phyloP scores from a whole-genome alignment of 2,113 vertebrate species.

The Eublepharis macularius region DNA sequence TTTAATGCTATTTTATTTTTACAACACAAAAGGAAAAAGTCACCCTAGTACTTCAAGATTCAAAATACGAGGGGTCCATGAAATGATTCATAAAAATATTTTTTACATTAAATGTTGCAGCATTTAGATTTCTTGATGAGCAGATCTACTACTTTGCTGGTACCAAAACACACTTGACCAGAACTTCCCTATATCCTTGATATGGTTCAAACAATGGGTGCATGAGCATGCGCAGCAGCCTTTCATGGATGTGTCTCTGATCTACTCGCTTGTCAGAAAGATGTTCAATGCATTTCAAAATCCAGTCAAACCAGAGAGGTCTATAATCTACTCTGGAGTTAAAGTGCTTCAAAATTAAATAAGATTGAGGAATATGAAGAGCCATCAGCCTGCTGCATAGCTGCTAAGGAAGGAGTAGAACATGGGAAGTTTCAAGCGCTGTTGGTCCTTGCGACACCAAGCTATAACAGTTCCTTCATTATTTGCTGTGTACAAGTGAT shows the following conservation, averaged over 20 bases:
- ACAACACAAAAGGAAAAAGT: constrained; percentile 28
- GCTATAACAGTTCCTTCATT: constrained; percentile 94
- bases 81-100: constrained; percentile 54
- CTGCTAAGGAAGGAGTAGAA: constrained; percentile 98
- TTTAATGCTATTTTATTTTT: constrained; percentile 43
- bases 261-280: constrained; percentile 31
- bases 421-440: constrained; percentile 96
- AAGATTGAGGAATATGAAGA: constrained; percentile 28
- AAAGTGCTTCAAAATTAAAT: constrained; percentile 53
- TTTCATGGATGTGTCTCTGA: constrained; percentile 8
- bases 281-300: constrained; percentile 45
- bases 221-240: not conserved
- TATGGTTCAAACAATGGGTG: constrained; percentile 36
- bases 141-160: constrained; percentile 32
- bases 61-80: constrained; percentile 42
- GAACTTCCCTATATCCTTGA: constrained; percentile 39
- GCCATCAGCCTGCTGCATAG: constrained; percentile 89
- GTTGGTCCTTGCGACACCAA: constrained; percentile 98
- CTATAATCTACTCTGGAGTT: constrained; percentile 20
- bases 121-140: constrained; percentile 48
- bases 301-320: constrained; percentile 29
- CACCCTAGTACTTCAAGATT: constrained; percentile 30
- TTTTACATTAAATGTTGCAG: constrained; percentile 45
- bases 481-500: constrained; percentile 96
- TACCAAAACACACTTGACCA: constrained; percentile 19